Conservation (phyloP, 2,113 vertebrate species). For the Gymnorhina tibicen region DNA sequence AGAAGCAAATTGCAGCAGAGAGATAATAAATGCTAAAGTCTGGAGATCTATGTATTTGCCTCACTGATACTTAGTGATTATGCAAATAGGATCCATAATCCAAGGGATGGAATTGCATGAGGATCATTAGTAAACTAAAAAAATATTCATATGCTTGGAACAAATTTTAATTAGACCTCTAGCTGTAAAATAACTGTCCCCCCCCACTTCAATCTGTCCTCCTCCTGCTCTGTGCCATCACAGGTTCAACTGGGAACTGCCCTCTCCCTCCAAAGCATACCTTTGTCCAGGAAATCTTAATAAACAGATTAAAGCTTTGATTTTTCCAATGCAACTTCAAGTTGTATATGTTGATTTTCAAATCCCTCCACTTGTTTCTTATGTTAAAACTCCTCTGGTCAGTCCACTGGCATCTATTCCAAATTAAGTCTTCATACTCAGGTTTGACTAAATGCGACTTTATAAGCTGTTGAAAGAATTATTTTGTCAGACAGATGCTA, state of each 20-base stretch:
- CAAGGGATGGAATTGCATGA: background rate
- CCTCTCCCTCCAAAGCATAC: background rate
- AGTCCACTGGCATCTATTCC: background rate
- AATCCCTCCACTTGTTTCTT: background rate
- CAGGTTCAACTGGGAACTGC: background rate
- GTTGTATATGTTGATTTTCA: background rate
- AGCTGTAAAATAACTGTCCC: background rate
- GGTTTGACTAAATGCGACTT: background rate
- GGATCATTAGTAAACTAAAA: background rate
- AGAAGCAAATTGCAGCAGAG: background rate
- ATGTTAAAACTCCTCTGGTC: background rate
- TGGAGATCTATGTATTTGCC: background rate
- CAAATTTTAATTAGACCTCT: background rate
- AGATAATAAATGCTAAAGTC: background rate
- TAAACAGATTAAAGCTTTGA: background rate
- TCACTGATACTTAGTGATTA: background rate
- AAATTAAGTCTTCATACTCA: background rate
- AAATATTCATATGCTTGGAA: background rate
- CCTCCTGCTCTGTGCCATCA: background rate
- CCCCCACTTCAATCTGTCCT: background rate
- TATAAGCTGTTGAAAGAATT: slow-evolving; percentile 5
- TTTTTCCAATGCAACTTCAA: background rate
- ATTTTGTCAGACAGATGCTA: background rate
- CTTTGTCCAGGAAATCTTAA: background rate
- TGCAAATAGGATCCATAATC: background rate